Percentiles rank a stretch among this genome's conserved stretches.
Conservation (phyloP, 2,113 vertebrate genomes). For the Pedionomus torquatus region DNA sequence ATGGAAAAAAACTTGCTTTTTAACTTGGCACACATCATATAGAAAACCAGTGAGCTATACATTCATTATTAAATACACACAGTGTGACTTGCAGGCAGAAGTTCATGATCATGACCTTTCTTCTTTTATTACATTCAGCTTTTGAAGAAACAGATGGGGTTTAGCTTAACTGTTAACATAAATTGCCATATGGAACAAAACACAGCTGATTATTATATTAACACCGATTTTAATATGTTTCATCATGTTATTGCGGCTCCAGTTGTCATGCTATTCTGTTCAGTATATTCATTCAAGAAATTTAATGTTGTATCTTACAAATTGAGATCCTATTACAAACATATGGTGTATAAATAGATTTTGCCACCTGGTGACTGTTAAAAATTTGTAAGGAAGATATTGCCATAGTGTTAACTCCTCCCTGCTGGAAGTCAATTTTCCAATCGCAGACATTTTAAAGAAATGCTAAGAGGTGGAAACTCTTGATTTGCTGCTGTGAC, state of each 20-base stretch:
- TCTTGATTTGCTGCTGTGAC: conserved; percentile 41
- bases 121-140: conserved; percentile 42
- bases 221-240: conserved; percentile 75
- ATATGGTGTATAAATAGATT: conserved; percentile 68
- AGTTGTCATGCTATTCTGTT: conserved; percentile 69
- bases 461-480: conserved; percentile 29
- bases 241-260: conserved; percentile 69
- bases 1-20: conserved; percentile 21
- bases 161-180: conserved; percentile 77
- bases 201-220: conserved; percentile 81
- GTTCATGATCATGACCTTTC: conserved; percentile 53
- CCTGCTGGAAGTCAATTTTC: conserved; percentile 57
- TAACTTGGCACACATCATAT: not conserved
- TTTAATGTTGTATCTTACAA: conserved; percentile 57
- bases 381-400: conserved; percentile 47
- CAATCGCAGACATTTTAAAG: conserved; percentile 25
- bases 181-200: conserved; percentile 79
- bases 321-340: conserved; percentile 56
- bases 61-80: not conserved
- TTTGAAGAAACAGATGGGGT: conserved; percentile 79
- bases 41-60: conserved; percentile 17
- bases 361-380: conserved; percentile 67
- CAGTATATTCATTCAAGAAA: conserved; percentile 66
- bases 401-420: conserved; percentile 52
- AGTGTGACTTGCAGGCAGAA: conserved; percentile 30